phyloP scores from a whole-genome alignment of 2,888 invertebrate genomes.

The Thymelicus lineola region DNA sequence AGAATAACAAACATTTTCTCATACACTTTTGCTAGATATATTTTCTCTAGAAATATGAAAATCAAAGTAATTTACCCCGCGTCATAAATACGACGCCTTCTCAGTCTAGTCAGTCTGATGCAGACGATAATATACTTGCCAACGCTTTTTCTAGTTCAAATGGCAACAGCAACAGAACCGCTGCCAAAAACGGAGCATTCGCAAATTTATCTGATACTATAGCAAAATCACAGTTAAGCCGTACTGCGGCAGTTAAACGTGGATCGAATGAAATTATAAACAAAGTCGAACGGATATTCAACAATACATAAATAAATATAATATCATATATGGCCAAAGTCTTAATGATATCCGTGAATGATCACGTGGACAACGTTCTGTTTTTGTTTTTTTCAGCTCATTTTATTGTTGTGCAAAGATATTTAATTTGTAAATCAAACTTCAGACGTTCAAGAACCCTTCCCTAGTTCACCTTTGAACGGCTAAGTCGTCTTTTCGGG shows the following conservation, averaged over 20 bases:
- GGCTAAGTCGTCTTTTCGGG: too few species aligned
- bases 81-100: constrained; percentile 21
- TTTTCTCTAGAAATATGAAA: not conserved
- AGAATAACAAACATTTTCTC: too few species aligned
- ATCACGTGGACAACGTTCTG: too few species aligned
- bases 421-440: too few species aligned
- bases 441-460: too few species aligned
- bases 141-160: constrained; percentile 33
- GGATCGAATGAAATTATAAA: constrained; percentile 7
- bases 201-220: constrained; percentile 24
- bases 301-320: too few species aligned
- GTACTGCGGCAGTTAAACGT: constrained; percentile 30
- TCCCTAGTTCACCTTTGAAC: too few species aligned
- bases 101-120: constrained; percentile 27
- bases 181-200: constrained; percentile 32
- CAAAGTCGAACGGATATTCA: not conserved
- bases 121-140: constrained; percentile 35
- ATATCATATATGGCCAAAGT: too few species aligned
- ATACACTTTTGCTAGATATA: not conserved
- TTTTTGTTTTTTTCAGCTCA: too few species aligned
- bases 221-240: constrained; percentile 25
- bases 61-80: constrained; percentile 8
- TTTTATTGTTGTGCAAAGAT: too few species aligned
- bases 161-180: constrained; percentile 22
- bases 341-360: too few species aligned